Conservation (phyloP, 92 coral and sea anemone species). For the Actinostola sp. region DNA sequence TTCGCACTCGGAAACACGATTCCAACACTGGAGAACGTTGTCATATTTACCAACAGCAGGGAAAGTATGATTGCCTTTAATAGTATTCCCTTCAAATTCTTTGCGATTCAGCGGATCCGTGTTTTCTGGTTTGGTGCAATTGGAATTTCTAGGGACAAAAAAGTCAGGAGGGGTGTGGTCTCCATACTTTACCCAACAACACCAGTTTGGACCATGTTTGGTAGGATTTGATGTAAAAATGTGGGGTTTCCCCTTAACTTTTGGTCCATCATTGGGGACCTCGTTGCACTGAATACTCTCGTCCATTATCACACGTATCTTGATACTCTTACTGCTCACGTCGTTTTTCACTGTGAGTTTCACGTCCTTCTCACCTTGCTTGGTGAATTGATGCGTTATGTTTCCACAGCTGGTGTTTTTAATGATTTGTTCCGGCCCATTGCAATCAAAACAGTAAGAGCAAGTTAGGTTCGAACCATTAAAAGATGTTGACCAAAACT, state of each 20-base stretch:
- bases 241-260: not conserved
- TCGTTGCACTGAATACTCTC: conserved; percentile 30
- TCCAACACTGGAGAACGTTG: conserved; percentile 29
- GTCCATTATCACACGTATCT: conserved; percentile 8
- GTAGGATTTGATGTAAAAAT: conserved; percentile 37
- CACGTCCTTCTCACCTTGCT: conserved; percentile 36
- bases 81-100: not conserved
- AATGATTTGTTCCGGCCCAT: conserved; percentile 1
- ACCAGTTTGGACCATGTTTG: conserved; percentile 37
- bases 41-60: not conserved
- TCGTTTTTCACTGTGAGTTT: conserved; percentile 38
- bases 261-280: conserved; percentile 48
- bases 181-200: conserved; percentile 34
- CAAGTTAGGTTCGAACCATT: conserved; percentile 85
- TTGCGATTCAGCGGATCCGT: not conserved
- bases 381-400: conserved; percentile 44
- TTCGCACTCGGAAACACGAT: conserved; percentile 43
- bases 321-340: conserved; percentile 25
- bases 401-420: conserved; percentile 21
- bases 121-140: not conserved
- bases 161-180: not conserved
- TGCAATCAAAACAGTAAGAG: conserved; percentile 44
- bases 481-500: conserved; percentile 28
- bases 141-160: conserved; percentile 1
- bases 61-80: conserved; percentile 23